These are phyloP conservation scores for Spinibarbus caldwelli DNA, from an alignment of 2,797 vertebrate species.

Conservation along the genomic window DNA sequence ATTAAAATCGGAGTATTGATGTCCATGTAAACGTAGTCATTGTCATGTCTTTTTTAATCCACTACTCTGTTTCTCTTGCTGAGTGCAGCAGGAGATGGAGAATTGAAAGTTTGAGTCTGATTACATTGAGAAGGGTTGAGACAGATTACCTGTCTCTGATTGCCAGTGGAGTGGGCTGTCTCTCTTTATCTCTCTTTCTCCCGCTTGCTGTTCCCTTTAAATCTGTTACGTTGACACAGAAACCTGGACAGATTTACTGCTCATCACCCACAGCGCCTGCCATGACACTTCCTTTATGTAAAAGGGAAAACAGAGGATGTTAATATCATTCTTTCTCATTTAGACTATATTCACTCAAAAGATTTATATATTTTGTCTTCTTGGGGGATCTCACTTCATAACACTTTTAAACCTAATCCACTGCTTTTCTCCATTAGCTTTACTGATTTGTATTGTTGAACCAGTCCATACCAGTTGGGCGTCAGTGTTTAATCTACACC, in stretches of 20 bases:
- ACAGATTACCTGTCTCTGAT: constrained; percentile 35
- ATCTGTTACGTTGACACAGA: constrained; percentile 11
- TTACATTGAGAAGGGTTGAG: constrained; percentile 36
- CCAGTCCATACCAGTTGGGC: constrained; percentile 17
- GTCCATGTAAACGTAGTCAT: too few relatives aligned
- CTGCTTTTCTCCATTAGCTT: background rate
- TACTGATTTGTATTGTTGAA: constrained; percentile 31
- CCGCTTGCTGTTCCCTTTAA: background rate
- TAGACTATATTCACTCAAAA: background rate
- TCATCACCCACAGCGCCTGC: constrained; percentile 21
- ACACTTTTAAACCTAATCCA: background rate
- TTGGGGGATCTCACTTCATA: background rate
- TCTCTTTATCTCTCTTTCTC: constrained; percentile 28
- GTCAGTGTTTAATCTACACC: constrained; percentile 42
- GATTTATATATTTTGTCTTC: background rate
- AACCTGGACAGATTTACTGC: constrained; percentile 21
- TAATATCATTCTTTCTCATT: background rate
- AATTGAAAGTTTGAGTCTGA: constrained; percentile 42
- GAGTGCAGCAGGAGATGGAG: background rate
- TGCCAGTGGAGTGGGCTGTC: constrained; percentile 24
- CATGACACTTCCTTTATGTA: background rate
- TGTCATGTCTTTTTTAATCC: constrained; percentile 23
- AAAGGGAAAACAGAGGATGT: constrained; percentile 11
- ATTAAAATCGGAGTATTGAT: too few relatives aligned
- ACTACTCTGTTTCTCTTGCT: constrained; percentile 14